phyloP scores from a whole-genome alignment of 2,113 vertebrate species.

The Gnathonemus longibarbis region DNA sequence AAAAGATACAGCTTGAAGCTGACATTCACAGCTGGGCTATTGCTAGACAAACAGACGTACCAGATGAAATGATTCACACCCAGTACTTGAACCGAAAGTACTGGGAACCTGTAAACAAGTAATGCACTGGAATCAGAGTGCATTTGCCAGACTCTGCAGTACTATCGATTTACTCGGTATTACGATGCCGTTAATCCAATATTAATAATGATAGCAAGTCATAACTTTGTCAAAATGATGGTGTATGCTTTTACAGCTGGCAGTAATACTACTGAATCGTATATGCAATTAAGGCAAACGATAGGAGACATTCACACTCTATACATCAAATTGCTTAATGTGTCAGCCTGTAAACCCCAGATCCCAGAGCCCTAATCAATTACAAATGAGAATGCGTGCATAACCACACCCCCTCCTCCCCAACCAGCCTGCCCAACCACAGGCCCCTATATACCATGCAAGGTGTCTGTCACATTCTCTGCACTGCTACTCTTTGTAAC shows the following conservation, averaged over 20 bases:
- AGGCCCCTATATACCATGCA: not conserved
- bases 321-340: constrained; percentile 30
- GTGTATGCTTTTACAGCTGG: not conserved
- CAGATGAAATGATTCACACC: not conserved
- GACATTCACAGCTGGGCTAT: not conserved
- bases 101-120: not conserved
- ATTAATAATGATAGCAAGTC: not conserved
- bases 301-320: not conserved
- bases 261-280: not conserved
- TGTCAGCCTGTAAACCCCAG: constrained; percentile 53
- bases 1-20: not conserved
- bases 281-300: not conserved
- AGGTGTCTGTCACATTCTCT: not conserved
- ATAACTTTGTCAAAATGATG: not conserved
- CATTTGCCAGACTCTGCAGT: not conserved
- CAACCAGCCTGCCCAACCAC: not conserved
- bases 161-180: not conserved
- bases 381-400: constrained; percentile 49
- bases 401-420: not conserved
- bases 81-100: not conserved
- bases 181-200: not conserved
- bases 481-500: not conserved
- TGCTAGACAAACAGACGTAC: not conserved
- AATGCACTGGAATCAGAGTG: not conserved
- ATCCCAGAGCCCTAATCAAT: constrained; percentile 52